Conservation (phyloP, 2,113 vertebrate genomes). For the Rafetus swinhoei region DNA sequence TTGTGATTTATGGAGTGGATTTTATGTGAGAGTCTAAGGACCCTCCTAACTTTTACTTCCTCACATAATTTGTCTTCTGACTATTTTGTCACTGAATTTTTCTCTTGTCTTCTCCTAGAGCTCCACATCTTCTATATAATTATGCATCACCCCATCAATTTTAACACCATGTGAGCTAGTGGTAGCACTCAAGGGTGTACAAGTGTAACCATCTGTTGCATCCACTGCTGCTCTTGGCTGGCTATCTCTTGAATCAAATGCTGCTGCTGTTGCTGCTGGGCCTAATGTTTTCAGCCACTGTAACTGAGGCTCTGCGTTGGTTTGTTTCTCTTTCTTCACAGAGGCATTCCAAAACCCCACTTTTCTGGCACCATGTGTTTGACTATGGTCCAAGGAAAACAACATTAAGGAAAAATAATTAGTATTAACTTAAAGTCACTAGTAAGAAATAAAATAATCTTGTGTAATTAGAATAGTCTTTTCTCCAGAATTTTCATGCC, state of each 20-base stretch:
- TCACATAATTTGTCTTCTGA: not conserved
- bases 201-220: not conserved
- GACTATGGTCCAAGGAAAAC: rapidly evolving
- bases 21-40: not conserved
- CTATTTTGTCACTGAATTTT: not conserved
- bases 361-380: not conserved
- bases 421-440: not conserved
- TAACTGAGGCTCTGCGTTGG: rapidly evolving
- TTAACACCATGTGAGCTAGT: not conserved
- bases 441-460: not conserved
- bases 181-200: not conserved
- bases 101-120: not conserved
- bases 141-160: not conserved
- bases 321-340: not conserved
- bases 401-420: not conserved
- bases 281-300: rapidly evolving
- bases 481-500: not conserved
- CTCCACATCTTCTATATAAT: not conserved
- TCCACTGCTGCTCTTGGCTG: not conserved
- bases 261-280: not conserved
- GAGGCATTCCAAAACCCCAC: not conserved
- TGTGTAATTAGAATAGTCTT: rapidly evolving
- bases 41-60: not conserved
- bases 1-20: not conserved
- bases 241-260: not conserved